phyloP scores from a whole-genome alignment of 2,113 vertebrate genomes.

The Centrocercus urophasianus region DNA sequence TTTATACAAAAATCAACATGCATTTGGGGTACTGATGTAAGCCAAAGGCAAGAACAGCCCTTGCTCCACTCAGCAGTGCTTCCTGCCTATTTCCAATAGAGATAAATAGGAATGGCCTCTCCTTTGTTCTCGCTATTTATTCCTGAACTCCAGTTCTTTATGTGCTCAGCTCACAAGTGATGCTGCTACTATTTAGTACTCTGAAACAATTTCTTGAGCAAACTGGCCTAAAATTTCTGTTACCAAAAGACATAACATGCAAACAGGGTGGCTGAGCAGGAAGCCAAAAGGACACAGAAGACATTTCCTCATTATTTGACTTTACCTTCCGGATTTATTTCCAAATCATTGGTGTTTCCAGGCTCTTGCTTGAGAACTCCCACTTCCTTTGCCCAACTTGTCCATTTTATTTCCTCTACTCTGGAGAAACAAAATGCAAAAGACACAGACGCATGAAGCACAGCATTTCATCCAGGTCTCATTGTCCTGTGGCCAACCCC shows the following conservation, averaged over 20 bases:
- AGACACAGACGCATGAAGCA: background rate
- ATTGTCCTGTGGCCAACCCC: background rate
- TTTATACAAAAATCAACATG: background rate
- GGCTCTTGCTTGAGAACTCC: conserved; percentile 91
- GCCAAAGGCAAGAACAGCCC: background rate
- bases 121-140: background rate
- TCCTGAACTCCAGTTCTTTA: background rate
- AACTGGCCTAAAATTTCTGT: background rate
- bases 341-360: conserved; percentile 65
- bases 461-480: background rate
- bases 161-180: background rate
- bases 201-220: background rate
- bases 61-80: background rate
- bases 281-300: background rate
- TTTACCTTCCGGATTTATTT: conserved; percentile 69
- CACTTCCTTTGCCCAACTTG: conserved; percentile 87
- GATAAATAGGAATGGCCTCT: background rate
- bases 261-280: background rate
- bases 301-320: background rate
- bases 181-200: background rate
- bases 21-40: background rate
- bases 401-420: conserved; percentile 95
- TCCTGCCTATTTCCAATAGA: background rate
- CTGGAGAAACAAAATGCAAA: conserved; percentile 68
- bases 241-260: background rate